Evolutionary conservation across 2,797 vertebrate genomes (phyloP).

Genomic region (Helarctos malayanus): DNA sequence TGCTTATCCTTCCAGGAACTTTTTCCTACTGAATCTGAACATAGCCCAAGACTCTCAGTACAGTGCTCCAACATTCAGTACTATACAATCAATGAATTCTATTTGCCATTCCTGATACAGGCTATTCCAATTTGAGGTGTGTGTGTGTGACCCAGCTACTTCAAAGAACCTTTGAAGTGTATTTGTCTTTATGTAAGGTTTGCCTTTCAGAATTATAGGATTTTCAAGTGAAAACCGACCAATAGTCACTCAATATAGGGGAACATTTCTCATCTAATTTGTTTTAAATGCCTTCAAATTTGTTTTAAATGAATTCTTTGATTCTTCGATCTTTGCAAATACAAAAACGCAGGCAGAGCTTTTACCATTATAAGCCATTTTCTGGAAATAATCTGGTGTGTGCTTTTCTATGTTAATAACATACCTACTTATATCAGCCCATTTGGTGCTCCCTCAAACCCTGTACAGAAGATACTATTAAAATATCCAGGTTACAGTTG

Average conservation of each 20-base stretch:
- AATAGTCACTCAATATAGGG: background rate
- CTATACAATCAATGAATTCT: background rate
- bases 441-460: background rate
- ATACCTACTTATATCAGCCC: background rate
- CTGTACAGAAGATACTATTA: background rate
- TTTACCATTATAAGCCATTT: constrained; percentile 7
- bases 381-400: constrained; percentile 66
- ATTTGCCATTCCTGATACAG: background rate
- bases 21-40: background rate
- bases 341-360: background rate
- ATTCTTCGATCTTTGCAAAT: constrained; percentile 4
- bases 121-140: background rate
- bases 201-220: constrained; percentile 14
- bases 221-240: constrained; percentile 15
- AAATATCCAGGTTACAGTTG: background rate
- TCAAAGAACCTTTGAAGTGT: constrained; percentile 26
- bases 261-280: constrained; percentile 50
- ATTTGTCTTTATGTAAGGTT: constrained; percentile 32
- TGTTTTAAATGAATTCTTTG: background rate
- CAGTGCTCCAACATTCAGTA: background rate
- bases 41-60: constrained; percentile 20
- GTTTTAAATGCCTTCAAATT: background rate
- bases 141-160: background rate
- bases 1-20: background rate
- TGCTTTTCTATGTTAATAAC: constrained; percentile 5